Evolutionary conservation across 2,113 vertebrate species (phyloP).

Genomic region (Crotalus helleri): DNA sequence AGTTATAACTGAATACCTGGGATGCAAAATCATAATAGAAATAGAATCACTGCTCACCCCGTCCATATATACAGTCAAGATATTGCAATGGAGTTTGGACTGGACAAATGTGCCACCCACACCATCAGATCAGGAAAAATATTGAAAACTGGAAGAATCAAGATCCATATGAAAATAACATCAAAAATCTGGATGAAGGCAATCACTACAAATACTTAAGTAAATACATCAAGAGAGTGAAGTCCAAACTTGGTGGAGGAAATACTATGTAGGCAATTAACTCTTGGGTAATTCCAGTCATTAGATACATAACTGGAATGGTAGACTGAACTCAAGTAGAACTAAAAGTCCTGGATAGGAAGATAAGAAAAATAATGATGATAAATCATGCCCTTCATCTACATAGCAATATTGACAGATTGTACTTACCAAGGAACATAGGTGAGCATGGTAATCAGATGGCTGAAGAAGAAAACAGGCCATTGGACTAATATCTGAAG

Average conservation of each 20-base stretch:
- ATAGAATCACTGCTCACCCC: background rate
- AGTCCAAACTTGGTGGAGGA: no score
- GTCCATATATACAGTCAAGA: background rate
- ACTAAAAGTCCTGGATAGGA: no score
- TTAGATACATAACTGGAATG: no score
- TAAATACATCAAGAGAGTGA: no score
- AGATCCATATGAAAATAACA: background rate
- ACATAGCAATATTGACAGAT: background rate
- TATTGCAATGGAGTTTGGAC: background rate
- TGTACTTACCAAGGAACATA: background rate
- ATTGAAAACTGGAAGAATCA: background rate
- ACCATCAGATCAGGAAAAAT: background rate
- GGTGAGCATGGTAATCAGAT: background rate
- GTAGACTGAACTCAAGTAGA: no score
- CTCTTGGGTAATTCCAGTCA: no score
- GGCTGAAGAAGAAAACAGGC: background rate
- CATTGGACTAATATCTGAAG: background rate
- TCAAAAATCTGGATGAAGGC: background rate
- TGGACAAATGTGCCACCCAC: background rate
- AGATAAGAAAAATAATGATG: background rate
- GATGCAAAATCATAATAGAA: background rate
- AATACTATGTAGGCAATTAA: no score
- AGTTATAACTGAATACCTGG: background rate
- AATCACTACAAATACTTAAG: background rate
- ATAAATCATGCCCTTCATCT: background rate